These are phyloP conservation scores for Siniperca scherzeri DNA, from an alignment of 2,797 vertebrate species.

Conservation along the genomic window DNA sequence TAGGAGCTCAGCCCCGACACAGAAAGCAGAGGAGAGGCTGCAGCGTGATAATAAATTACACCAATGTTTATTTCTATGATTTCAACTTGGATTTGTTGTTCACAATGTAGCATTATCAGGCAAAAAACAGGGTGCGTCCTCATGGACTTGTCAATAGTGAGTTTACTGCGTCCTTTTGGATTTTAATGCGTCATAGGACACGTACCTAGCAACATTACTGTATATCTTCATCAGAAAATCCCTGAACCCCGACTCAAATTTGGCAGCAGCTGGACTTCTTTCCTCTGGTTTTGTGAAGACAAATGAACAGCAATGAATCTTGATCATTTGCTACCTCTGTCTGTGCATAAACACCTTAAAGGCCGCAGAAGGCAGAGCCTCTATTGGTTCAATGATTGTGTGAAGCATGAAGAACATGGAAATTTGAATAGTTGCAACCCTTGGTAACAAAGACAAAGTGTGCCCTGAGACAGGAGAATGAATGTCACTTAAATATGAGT, in stretches of 20 bases:
- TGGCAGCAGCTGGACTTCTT: constrained; percentile 65
- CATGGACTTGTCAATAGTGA: no score
- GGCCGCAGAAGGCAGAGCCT: constrained; percentile 49
- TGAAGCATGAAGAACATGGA: constrained; percentile 71
- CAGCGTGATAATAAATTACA: no score
- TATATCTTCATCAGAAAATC: constrained; percentile 74
- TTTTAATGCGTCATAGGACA: no score
- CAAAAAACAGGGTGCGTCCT: no score
- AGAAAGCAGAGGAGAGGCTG: no score
- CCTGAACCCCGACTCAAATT: constrained; percentile 64
- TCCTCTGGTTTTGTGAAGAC: constrained; percentile 66
- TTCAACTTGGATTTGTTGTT: no score
- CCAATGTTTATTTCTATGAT: no score
- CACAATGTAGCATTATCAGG: no score
- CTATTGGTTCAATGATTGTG: constrained; percentile 61
- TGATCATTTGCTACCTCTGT: constrained; percentile 73
- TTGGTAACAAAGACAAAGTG: constrained; percentile 79
- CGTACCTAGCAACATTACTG: no score
- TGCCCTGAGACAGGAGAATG: constrained; percentile 55
- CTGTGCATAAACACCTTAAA: constrained; percentile 70
- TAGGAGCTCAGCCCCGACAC: no score
- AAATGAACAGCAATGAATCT: constrained; percentile 79
- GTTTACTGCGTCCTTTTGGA: no score
- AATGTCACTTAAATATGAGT: constrained; percentile 79
- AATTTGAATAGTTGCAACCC: constrained; percentile 70